Evolutionary conservation across 1,140 invertebrate genomes (phyloP), one percentile per base, ranked within the genome.

Genomic region (Diprion similis): DNA sequence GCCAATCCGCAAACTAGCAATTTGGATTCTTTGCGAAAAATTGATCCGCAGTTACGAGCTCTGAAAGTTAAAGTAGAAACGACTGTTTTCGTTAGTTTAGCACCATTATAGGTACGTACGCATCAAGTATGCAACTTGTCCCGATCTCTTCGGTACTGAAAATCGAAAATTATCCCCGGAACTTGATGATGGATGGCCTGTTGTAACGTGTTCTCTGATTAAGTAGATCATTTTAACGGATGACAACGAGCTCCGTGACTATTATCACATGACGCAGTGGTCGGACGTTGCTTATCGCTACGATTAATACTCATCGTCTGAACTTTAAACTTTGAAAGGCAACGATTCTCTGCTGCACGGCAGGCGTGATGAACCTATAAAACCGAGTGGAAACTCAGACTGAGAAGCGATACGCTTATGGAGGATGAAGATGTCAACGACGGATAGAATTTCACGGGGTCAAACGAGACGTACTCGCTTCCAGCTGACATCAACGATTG

Each of bases 401-500:
- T 6, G 24, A 37, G 24, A 37, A 37, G 24, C 24, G 24, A 37
- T 37, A 6, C 4, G 51, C 51, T 59, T 59, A 68, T 68, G 15
- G 13, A 19, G 18, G 15, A 68, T 68, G 11, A 18, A 68, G 66
- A 68, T 68, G 66, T 68, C 66, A 68, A 13, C 19, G 15, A 68
- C 18, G 66, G 11, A 68, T 68, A 68, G 15, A 68, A 15, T 68
- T 15, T 68, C 4, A 68, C 18, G 66, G 15, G 66, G 19, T 68
- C 15, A 45, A 68, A 13, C 66, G 37, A 45, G 18, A 37, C 24
- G 24, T 37, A 37, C 24, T 68, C 66, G 19, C 15, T 68, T 8
- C 59, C 11, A 15, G 11, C 11, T 18, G 66, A 68, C 66, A 68
- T 45, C 37, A 13, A 45, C 4, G 66, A 68, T 68, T 68, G 66